Evolutionary conservation across 1,140 invertebrate species (phyloP).

Genomic region (Pygmarrhopalites habei): DNA sequence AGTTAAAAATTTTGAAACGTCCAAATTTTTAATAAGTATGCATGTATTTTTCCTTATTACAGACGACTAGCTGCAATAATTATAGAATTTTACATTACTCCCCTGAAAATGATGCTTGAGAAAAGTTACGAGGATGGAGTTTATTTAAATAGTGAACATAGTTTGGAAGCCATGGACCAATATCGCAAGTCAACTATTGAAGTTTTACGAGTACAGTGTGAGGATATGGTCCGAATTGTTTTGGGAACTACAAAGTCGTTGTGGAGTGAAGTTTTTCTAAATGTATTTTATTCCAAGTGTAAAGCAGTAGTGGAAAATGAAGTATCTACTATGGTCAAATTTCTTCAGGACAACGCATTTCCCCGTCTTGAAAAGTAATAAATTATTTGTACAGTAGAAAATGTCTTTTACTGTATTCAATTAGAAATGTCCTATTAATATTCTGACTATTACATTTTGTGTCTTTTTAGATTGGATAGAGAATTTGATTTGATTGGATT

Average conservation of each 20-base stretch:
- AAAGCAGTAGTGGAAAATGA: slow-evolving; percentile 12
- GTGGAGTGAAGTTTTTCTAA: slow-evolving; percentile 33
- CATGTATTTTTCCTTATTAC: too few species aligned
- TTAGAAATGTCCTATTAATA: too few species aligned
- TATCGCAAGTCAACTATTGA: slow-evolving; percentile 6
- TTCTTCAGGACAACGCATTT: slow-evolving; percentile 16
- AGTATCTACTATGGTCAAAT: slow-evolving; percentile 16
- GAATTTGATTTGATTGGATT: slow-evolving; percentile 34
- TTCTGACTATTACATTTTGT: too few species aligned
- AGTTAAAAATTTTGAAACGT: too few species aligned
- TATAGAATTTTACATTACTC: slow-evolving; percentile 19
- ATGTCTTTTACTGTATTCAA: too few species aligned
- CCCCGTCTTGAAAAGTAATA: slow-evolving; percentile 23
- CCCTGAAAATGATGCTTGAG: slow-evolving; percentile 20
- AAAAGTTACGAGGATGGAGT: slow-evolving; percentile 5
- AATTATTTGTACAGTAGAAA: neutral
- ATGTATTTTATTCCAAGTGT: slow-evolving; percentile 30
- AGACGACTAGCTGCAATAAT: slow-evolving; percentile 22
- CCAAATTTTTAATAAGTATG: too few species aligned
- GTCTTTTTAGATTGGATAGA: slow-evolving; percentile 21
- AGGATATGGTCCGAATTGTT: slow-evolving; percentile 34
- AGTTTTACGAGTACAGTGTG: slow-evolving; percentile 20
- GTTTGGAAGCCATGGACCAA: slow-evolving; percentile 23
- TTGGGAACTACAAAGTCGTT: slow-evolving; percentile 31
- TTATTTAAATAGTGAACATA: slow-evolving; percentile 9